Evolutionary conservation across 2,797 vertebrate genomes (phyloP).

Genomic region (Falco berigora): DNA sequence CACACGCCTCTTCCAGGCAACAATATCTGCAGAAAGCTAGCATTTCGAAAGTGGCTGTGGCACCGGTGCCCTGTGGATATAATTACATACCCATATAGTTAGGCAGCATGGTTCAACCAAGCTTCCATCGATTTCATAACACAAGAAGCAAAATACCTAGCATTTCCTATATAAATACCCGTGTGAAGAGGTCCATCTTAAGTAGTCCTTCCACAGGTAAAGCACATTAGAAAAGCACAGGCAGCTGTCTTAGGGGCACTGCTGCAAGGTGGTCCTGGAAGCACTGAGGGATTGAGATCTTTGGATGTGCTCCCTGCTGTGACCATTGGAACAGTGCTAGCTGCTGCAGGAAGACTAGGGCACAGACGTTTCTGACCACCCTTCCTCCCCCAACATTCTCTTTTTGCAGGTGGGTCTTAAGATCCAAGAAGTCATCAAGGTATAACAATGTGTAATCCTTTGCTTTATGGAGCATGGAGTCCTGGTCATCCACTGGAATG

Average conservation of each 20-base stretch:
- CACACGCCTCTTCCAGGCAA: not conserved
- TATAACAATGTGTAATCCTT: no score
- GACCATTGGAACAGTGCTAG: not conserved
- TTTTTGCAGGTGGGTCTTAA: not conserved
- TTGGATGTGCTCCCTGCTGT: not conserved
- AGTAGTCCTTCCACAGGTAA: not conserved
- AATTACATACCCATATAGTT: accelerated
- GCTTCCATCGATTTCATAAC: not conserved
- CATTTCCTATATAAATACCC: not conserved
- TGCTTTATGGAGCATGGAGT: not conserved
- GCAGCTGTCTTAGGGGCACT: not conserved
- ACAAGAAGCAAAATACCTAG: accelerated
- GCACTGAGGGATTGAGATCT: no score
- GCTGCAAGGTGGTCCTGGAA: not conserved
- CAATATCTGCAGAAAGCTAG: not conserved
- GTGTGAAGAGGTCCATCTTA: not conserved
- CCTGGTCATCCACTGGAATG: not conserved
- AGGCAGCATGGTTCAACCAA: not conserved
- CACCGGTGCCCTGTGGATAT: not conserved
- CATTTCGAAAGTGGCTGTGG: not conserved
- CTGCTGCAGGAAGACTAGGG: not conserved
- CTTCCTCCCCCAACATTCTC: not conserved
- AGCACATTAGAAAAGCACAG: not conserved
- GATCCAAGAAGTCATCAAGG: not conserved
- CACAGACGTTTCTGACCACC: not conserved